Evolutionary conservation across 1,140 invertebrate genomes (phyloP).

Genomic region (Formica selysi): DNA sequence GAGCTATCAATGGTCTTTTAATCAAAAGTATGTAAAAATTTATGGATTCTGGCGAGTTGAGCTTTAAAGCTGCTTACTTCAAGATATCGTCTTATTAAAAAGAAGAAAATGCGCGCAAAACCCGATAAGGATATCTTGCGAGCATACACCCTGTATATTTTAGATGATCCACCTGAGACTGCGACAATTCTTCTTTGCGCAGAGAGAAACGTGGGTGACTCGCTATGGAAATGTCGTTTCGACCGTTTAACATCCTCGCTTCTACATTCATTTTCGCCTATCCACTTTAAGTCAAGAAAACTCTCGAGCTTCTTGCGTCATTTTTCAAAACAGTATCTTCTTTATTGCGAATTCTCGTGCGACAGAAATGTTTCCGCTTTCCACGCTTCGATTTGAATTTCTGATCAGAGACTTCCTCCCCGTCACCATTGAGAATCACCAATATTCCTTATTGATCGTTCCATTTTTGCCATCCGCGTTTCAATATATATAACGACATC

Average conservation of each 20-base stretch:
- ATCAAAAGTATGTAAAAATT: background rate
- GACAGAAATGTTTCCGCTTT: constrained; percentile 55
- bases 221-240: constrained; percentile 52
- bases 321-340: constrained; percentile 58
- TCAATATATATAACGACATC: constrained; percentile 48
- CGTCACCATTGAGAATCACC: constrained; percentile 31
- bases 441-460: constrained; percentile 51
- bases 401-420: constrained; percentile 21
- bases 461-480: constrained; percentile 35
- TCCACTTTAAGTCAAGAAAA: constrained; percentile 43
- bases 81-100: background rate
- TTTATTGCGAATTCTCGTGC: constrained; percentile 44
- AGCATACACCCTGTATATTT: constrained; percentile 16
- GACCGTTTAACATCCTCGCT: constrained; percentile 41
- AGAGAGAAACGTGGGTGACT: constrained; percentile 7
- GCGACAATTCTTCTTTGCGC: constrained; percentile 32
- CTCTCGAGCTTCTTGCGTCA: constrained; percentile 36
- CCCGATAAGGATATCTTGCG: background rate
- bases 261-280: constrained; percentile 18
- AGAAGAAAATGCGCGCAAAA: background rate
- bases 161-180: constrained; percentile 46
- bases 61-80: background rate
- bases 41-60: background rate
- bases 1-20: background rate
- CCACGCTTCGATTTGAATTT: constrained; percentile 54